Base-by-base conservation (phyloP, 2,888 invertebrate species). In the Aphelenchoides bicaudatus region DNA sequence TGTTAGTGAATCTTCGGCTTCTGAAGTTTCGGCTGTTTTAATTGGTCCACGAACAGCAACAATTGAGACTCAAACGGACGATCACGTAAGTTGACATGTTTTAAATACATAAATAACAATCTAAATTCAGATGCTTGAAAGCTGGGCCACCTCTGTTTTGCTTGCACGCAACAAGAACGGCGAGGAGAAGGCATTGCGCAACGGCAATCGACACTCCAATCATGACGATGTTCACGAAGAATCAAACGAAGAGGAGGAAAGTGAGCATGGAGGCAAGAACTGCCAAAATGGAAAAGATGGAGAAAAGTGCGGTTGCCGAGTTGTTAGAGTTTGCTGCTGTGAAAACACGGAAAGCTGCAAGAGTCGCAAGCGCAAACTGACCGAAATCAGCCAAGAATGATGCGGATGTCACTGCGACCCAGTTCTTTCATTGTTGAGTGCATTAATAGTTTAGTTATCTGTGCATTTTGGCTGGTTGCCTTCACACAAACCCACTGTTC, bases 311-410 rank as follows among this genome's bases (percentile, higher is more conserved):
- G 65, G 68, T 4, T 72, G 72, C 50, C 67, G 71, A 37, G 65
- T 75, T 25, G 67, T 75, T 21, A 64, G 71, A 10, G 64, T 74
- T 39, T 75, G 75, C 56, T 75, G 75, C 58, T 75, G 75, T 53
- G 70, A 49, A 31, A 38, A 62, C 47, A 49, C 29, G 38, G 39
- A 31, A 23, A 61, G 61, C 3, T 57, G 57, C 37, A 51, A n/a
- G 8, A 13, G 27, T 19, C 31, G 52, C 21, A 51, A 51, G 4
- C 52, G 52, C 10, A 21, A 51, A 29, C 39, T 51, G 4, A 39
- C 37, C 25, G 52, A 51, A 39, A 51, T 51, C 52, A 51, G 37
- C 48, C 23, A 21, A 25, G 52, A 51, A 2, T 51, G 48, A 49
- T 29, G 38, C 16, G 19, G n/a, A 28, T n/a, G n/a, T n/a, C n/a